Percentiles rank a stretch among this genome's conserved stretches.
Conservation (phyloP, 2,797 vertebrate species). For the Paedocypris micromegethes region DNA sequence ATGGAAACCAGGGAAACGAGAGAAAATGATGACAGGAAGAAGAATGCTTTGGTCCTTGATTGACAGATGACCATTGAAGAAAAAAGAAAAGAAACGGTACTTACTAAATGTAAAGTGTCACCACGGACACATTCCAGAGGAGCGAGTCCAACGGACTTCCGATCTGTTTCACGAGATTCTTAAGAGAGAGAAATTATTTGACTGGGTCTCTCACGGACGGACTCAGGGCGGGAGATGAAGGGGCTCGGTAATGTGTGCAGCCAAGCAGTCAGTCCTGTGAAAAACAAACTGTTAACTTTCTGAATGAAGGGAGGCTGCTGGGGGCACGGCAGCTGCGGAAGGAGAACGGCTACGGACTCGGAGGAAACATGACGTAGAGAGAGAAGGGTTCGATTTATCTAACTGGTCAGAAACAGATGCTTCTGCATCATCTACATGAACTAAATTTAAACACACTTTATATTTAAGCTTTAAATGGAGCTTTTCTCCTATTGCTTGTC, state of each 20-base stretch:
- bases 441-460: no score
- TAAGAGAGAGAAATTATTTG: slow-evolving; percentile 54
- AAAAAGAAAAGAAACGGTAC: slow-evolving; percentile 23
- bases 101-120: slow-evolving; percentile 39
- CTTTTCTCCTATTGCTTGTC: no score
- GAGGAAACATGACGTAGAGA: background rate
- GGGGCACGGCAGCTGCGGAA: slow-evolving; percentile 16
- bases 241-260: slow-evolving; percentile 40
- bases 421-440: background rate
- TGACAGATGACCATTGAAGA: slow-evolving; percentile 11
- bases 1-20: slow-evolving; percentile 15
- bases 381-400: slow-evolving; percentile 15
- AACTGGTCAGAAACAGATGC: slow-evolving; percentile 17
- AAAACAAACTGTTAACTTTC: slow-evolving; percentile 62
- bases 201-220: slow-evolving; percentile 52
- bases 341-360: slow-evolving; percentile 6
- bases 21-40: slow-evolving; percentile 18
- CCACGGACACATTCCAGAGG: slow-evolving; percentile 35
- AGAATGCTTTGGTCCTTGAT: background rate
- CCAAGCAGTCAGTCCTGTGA: slow-evolving; percentile 57
- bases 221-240: slow-evolving; percentile 41
- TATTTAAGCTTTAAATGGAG: no score
- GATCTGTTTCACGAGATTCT: slow-evolving; percentile 29
- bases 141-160: slow-evolving; percentile 35
- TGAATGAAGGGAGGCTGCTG: slow-evolving; percentile 46